phyloP scores from a whole-genome alignment of 92 coral and sea anemone species.

The Umimayanthus kanabou region DNA sequence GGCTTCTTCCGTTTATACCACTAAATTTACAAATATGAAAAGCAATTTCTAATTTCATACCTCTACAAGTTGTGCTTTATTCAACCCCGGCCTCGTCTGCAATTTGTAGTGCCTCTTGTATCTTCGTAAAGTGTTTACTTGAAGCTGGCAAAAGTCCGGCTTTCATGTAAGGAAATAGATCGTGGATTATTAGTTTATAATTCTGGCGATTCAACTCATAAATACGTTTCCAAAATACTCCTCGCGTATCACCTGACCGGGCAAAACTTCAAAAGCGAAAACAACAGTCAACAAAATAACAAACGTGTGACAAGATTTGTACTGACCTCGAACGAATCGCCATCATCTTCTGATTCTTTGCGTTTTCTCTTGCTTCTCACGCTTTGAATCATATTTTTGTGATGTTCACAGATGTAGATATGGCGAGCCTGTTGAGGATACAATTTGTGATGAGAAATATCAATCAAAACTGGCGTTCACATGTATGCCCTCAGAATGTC shows the following conservation, averaged over 20 bases:
- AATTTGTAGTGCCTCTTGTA: slow-evolving; percentile 96
- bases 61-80: slow-evolving; percentile 99
- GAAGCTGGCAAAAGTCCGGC: slow-evolving; percentile 96
- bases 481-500: slow-evolving; percentile 19
- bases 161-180: slow-evolving; percentile 43
- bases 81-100: slow-evolving; percentile 94
- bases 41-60: slow-evolving; percentile 48
- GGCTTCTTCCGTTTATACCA: not conserved
- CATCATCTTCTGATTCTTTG: slow-evolving; percentile 96
- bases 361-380: slow-evolving; percentile 98
- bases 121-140: slow-evolving; percentile 91
- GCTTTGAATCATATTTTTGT: slow-evolving; percentile 98
- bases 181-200: not conserved
- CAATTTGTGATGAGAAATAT: slow-evolving; percentile 1
- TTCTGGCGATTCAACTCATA: not conserved
- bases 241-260: not conserved
- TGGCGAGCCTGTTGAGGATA: slow-evolving; percentile 84
- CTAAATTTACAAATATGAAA: not conserved
- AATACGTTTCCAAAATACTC: not conserved
- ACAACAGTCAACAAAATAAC: not conserved
- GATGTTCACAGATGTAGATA: slow-evolving; percentile 94
- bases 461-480: slow-evolving; percentile 17
- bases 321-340: slow-evolving; percentile 83
- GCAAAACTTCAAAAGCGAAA: not conserved
- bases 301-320: not conserved